These are phyloP conservation scores for Oryzias dopingdopingensis DNA, from an alignment of 2,797 vertebrate species.

Conservation along the genomic window DNA sequence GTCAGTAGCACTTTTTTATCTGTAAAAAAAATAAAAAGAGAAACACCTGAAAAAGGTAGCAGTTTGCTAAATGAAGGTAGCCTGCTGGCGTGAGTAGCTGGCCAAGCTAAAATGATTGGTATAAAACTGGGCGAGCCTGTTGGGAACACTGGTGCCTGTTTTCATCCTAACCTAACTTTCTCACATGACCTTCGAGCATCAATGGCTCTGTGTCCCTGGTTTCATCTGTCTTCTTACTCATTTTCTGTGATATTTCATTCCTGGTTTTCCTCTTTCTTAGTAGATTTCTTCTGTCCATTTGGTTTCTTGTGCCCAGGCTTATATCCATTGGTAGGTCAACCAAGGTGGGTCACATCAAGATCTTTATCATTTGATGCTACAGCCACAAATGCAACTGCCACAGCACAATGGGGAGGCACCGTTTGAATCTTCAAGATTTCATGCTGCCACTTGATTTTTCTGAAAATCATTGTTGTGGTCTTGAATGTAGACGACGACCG, in stretches of 20 bases:
- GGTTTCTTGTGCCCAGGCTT: slow-evolving; percentile 5
- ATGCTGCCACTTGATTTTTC: no score
- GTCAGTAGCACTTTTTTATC: slow-evolving; percentile 46
- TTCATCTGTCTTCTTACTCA: slow-evolving; percentile 3
- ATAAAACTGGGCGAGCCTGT: slow-evolving; percentile 50
- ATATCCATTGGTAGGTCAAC: neutral
- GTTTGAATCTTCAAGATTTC: no score
- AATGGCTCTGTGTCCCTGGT: slow-evolving; percentile 15
- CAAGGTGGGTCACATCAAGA: slow-evolving; percentile 3
- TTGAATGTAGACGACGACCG: no score
- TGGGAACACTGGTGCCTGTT: slow-evolving; percentile 49
- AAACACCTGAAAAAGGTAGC: slow-evolving; percentile 61
- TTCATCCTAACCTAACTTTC: slow-evolving; percentile 43
- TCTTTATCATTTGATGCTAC: slow-evolving; percentile 27
- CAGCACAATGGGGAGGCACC: no score
- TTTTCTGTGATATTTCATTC: slow-evolving; percentile 15
- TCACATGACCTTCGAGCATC: slow-evolving; percentile 37
- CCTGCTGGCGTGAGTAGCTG: slow-evolving; percentile 39
- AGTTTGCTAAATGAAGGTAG: slow-evolving; percentile 49
- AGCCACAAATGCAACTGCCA: no score
- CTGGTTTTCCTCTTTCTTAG: slow-evolving; percentile 24
- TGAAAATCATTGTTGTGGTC: no score
- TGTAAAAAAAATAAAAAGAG: slow-evolving; percentile 9
- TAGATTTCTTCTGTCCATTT: slow-evolving; percentile 21
- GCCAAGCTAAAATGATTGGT: slow-evolving; percentile 43